Base-by-base conservation (phyloP, 2,888 invertebrate genomes). In the Heliconius charithonia region DNA sequence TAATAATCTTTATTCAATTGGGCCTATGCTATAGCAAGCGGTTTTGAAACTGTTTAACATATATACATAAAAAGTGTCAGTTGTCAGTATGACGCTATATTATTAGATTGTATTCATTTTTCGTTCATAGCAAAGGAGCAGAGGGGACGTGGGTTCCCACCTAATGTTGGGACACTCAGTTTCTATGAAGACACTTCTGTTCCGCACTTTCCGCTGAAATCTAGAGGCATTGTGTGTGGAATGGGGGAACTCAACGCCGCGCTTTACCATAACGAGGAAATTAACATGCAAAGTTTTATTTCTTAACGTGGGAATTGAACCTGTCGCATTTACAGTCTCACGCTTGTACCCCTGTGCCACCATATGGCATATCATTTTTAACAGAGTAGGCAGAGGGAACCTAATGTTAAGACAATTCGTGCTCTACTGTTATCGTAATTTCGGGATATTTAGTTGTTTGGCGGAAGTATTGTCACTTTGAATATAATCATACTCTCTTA, bases 31-130 rank as follows among this genome's bases (percentile, higher is more conserved):
- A 56, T 56, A 59, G 59, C 51, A n/a, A n/a, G 59, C 59, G 3
- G n/a, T 59, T 65, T 65, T 19, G 65, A 65, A 65, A 65, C 65
- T 29, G 65, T 7, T 65, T 65, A 65, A 65, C 65, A 65, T 51
- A 45, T 1, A 4, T 16, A 22, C 19, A 51, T 29, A 9, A 65
- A 65, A 29, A 65, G 65, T 29, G 65, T 65, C 65, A 65, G 29
- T 27, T 27, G 19, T 19, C n/a, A 59, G 59, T 59, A 59, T 29
- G 65, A 65, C 65, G 19, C 65, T 16, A 13, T 27, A 29, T 16
- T 65, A 65, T 19, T 65, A 19, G 16, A 4, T 27, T 29, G 65
- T 29, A 65, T 65, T 29, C 29, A 19, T 19, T 65, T 56, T 22
- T 59, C 51, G 2, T 51, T 51, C 51, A 22, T 51, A 51, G 7